These are phyloP conservation scores for Dioctria linearis DNA, from an alignment of 2,888 invertebrate genomes.

Conservation along the genomic window DNA sequence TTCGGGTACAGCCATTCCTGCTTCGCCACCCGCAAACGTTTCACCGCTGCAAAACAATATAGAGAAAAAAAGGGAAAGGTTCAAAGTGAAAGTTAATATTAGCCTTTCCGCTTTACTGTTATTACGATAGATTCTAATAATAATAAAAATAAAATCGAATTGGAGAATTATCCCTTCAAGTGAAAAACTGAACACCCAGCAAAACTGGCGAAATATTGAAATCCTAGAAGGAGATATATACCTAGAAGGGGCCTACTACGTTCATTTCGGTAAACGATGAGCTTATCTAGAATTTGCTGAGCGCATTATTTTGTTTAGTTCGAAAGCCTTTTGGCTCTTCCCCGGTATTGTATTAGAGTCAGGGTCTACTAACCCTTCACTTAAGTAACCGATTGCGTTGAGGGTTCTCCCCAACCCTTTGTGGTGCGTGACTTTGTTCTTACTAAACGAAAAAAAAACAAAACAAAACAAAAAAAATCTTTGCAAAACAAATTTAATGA, in stretches of 20 bases:
- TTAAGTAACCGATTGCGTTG: slow-evolving; percentile 9
- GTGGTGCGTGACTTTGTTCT: slow-evolving; percentile 28
- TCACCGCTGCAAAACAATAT: slow-evolving; percentile 77
- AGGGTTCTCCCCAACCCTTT: background rate
- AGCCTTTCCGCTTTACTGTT: slow-evolving; percentile 48
- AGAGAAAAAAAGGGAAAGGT: slow-evolving; percentile 14
- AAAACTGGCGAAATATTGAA: slow-evolving; percentile 36
- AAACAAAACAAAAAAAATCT: background rate
- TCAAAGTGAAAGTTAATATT: slow-evolving; percentile 55
- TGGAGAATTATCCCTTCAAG: slow-evolving; percentile 60
- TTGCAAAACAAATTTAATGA: slow-evolving; percentile 36
- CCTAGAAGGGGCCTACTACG: slow-evolving; percentile 29
- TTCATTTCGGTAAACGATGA: slow-evolving; percentile 49
- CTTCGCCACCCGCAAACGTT: slow-evolving; percentile 89
- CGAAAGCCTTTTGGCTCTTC: slow-evolving; percentile 16
- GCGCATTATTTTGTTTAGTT: slow-evolving; percentile 50
- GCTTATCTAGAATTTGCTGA: slow-evolving; percentile 53
- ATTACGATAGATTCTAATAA: slow-evolving; percentile 58
- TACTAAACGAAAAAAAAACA: background rate
- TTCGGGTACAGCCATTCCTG: slow-evolving; percentile 94
- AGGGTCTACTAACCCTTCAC: slow-evolving; percentile 17
- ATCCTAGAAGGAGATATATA: background rate
- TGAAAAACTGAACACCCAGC: slow-evolving; percentile 56
- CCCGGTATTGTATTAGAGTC: background rate
- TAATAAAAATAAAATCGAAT: slow-evolving; percentile 57